Evolutionary conservation across 2,888 invertebrate genomes (phyloP).

Genomic region (Agrotis ipsilon): DNA sequence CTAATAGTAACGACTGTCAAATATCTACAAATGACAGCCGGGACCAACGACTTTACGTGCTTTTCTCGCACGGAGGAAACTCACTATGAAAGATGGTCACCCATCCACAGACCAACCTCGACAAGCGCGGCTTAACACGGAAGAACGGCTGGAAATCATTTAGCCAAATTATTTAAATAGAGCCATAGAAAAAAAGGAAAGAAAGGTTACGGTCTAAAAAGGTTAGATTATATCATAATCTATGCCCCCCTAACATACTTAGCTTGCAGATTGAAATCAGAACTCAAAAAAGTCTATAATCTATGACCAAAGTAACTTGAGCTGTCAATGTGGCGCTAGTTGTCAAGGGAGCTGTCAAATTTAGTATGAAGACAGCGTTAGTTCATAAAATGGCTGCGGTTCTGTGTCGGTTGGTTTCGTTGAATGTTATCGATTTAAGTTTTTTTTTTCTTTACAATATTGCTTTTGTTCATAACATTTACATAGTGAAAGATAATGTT

Average conservation of each 20-base stretch:
- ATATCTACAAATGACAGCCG: no score
- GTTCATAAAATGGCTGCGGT: neutral
- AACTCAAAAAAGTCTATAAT: constrained; percentile 19
- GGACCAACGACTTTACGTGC: no score
- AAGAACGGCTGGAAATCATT: no score
- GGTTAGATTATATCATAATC: constrained; percentile 1
- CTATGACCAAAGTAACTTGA: constrained; percentile 13
- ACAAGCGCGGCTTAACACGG: no score
- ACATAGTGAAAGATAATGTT: constrained; percentile 39
- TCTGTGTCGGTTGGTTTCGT: neutral
- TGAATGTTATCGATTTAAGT: constrained; percentile 6
- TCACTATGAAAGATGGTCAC: no score
- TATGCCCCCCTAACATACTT: constrained; percentile 31
- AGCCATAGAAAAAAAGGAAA: neutral
- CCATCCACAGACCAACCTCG: no score
- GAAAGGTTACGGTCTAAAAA: neutral
- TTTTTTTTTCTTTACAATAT: constrained; percentile 16
- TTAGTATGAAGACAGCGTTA: neutral
- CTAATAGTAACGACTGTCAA: no score
- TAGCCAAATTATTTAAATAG: no score
- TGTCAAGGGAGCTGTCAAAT: neutral
- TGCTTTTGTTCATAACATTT: constrained; percentile 31
- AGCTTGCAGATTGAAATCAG: constrained; percentile 29
- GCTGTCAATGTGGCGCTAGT: neutral
- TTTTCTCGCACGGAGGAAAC: no score